A percentile compares a stretch with the other conserved stretches of the same genome.
phyloP scores from a whole-genome alignment of 2,797 vertebrate genomes.

The Muraenolepis orangiensis region DNA sequence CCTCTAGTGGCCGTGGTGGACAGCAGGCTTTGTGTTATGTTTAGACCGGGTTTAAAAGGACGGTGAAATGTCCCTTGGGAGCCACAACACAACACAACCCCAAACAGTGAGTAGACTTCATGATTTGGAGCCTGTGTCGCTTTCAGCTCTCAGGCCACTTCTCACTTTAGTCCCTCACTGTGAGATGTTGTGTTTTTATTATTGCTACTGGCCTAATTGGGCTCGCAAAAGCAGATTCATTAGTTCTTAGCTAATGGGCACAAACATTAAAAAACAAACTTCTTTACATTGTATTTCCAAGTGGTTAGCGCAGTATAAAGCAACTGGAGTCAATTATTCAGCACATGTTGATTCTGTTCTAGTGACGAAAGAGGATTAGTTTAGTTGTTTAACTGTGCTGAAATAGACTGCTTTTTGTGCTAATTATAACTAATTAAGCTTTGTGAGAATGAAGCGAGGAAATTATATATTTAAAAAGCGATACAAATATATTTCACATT shows the following conservation, averaged over 20 bases:
- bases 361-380: slow-evolving; percentile 45
- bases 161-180: slow-evolving; percentile 50
- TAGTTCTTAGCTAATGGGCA: slow-evolving; percentile 67
- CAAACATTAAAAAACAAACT: slow-evolving; percentile 64
- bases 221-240: slow-evolving; percentile 57
- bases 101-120: neutral
- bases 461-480: neutral
- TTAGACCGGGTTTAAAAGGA: neutral
- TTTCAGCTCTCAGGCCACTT: slow-evolving; percentile 36
- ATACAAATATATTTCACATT: no score
- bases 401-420: slow-evolving; percentile 33
- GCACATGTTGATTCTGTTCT: slow-evolving; percentile 58
- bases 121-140: no score
- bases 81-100: neutral
- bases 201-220: slow-evolving; percentile 58
- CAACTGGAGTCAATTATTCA: slow-evolving; percentile 62
- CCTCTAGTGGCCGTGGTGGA: slow-evolving; percentile 48
- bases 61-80: no score
- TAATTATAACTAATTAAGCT: slow-evolving; percentile 8
- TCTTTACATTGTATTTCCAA: slow-evolving; percentile 58
- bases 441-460: neutral
- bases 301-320: slow-evolving; percentile 45
- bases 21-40: neutral
- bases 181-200: slow-evolving; percentile 17
- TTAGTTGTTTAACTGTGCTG: slow-evolving; percentile 35